Evolutionary conservation across 2,888 invertebrate genomes (phyloP).

Genomic region (Drepanosiphum platanoidis): DNA sequence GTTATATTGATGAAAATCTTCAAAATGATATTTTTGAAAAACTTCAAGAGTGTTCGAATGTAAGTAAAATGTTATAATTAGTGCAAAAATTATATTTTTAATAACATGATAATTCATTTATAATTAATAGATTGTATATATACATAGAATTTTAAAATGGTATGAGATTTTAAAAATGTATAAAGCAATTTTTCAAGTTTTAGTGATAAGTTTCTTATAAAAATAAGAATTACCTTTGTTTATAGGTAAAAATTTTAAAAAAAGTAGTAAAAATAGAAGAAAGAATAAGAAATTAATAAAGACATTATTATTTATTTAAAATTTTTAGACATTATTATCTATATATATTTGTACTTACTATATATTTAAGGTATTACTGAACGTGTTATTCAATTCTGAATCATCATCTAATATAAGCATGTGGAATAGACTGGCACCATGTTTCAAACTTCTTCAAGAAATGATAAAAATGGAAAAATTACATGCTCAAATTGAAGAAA

Average conservation of each 20-base stretch:
- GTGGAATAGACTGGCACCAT: slow-evolving; percentile 21
- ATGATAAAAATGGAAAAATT: slow-evolving; percentile 33
- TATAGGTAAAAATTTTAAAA: neutral
- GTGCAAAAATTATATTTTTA: neutral
- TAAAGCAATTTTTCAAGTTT: no score
- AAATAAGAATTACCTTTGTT: neutral
- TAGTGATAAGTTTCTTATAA: no score
- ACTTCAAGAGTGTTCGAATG: slow-evolving; percentile 45
- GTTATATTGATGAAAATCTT: slow-evolving; percentile 19
- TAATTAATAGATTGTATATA: no score
- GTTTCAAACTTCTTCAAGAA: slow-evolving; percentile 44
- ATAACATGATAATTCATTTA: no score
- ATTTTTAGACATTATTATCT: no score
- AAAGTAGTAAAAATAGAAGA: no score
- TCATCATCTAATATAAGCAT: neutral
- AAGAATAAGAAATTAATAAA: neutral
- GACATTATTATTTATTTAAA: neutral
- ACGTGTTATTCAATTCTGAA: neutral
- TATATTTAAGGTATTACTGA: slow-evolving; percentile 34
- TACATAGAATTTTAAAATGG: no score
- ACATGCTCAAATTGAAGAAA: slow-evolving; percentile 44
- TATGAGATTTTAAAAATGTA: no score
- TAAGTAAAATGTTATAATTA: slow-evolving; percentile 28
- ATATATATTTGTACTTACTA: neutral
- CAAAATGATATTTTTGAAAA: slow-evolving; percentile 24